These are phyloP conservation scores for Incurvaria masculella DNA, from an alignment of 2,888 invertebrate species.

Conservation along the genomic window DNA sequence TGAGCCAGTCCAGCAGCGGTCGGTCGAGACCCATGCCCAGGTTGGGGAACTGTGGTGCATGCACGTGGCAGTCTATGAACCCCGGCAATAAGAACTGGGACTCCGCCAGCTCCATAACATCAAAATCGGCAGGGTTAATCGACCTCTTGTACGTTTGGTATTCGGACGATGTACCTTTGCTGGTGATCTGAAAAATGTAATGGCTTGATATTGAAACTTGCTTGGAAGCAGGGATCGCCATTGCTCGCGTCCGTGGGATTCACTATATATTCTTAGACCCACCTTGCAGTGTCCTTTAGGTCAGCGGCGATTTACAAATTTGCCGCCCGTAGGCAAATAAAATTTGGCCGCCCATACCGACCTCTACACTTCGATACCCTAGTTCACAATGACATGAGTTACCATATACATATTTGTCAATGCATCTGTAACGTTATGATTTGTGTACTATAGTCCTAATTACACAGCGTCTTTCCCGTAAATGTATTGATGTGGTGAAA, in stretches of 20 bases:
- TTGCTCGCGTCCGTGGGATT: background rate
- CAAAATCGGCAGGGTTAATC: conserved; percentile 22
- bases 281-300: no score
- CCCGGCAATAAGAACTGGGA: conserved; percentile 82
- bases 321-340: conserved; percentile 30
- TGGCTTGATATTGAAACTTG: background rate
- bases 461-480: no score
- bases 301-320: conserved; percentile 14
- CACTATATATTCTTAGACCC: no score
- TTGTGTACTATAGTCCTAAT: no score
- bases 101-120: conserved; percentile 22
- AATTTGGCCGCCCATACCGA: conserved; percentile 38
- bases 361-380: no score
- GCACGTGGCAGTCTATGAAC: conserved; percentile 85
- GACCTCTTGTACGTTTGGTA: conserved; percentile 21
- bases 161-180: conserved; percentile 18
- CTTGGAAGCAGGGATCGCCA: background rate
- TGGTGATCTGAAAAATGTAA: background rate
- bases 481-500: no score
- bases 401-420: no score
- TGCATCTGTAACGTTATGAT: no score
- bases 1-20: conserved; percentile 80
- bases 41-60: conserved; percentile 88
- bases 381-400: no score
- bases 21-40: conserved; percentile 78